phyloP scores from a whole-genome alignment of 2,888 invertebrate species.

The Disparrhopalites patrizii region DNA sequence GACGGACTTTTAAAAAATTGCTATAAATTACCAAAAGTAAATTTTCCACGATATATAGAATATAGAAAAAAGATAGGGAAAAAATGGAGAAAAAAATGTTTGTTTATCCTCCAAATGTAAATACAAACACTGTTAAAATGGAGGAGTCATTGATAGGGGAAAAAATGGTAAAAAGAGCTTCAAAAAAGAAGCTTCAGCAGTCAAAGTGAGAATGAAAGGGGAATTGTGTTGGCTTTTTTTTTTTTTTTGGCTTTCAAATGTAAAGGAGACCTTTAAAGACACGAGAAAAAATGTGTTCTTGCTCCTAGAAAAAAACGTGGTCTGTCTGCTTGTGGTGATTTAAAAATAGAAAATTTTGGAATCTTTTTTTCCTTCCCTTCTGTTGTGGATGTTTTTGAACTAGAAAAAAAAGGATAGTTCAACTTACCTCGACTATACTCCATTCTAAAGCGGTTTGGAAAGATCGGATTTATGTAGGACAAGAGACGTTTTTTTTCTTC shows the following conservation, averaged over 20 bases:
- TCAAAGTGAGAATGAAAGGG: background rate
- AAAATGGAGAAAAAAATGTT: too few species aligned
- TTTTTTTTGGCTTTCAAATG: too few species aligned
- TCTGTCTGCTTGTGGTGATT: background rate
- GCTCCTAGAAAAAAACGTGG: slow-evolving; percentile 8
- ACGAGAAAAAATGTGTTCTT: slow-evolving; percentile 1
- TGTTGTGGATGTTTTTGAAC: background rate
- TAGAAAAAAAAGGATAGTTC: too few species aligned
- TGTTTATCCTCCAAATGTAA: too few species aligned
- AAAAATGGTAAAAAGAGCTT: too few species aligned
- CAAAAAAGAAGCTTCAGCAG: background rate
- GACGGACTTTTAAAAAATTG: too few species aligned
- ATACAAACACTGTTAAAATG: too few species aligned
- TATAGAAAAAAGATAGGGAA: too few species aligned
- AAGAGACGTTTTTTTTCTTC: too few species aligned
- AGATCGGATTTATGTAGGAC: slow-evolving; percentile 9
- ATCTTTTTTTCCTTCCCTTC: background rate
- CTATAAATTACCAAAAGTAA: too few species aligned
- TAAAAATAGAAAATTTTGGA: slow-evolving; percentile 2
- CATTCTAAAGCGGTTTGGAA: background rate
- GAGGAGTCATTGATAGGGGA: too few species aligned
- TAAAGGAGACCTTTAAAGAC: background rate
- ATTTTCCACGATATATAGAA: too few species aligned
- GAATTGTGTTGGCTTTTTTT: background rate
- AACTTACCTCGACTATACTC: slow-evolving; percentile 16